A percentile compares a stretch with the other conserved stretches of the same genome.
Evolutionary conservation across 2,888 invertebrate species (phyloP).

Genomic region (Orchesella flavescens): DNA sequence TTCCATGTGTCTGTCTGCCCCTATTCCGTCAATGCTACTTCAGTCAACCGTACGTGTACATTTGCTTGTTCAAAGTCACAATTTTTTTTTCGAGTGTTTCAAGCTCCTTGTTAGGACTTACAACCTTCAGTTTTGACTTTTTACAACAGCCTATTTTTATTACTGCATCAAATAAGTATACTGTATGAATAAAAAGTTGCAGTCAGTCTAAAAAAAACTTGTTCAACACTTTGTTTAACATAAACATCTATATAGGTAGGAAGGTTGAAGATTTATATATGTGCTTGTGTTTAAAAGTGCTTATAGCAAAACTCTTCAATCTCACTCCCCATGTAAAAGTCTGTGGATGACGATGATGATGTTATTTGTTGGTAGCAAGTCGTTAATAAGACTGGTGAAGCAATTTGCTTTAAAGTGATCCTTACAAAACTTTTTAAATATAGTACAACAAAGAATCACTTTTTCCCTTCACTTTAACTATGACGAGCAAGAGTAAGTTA

Average conservation of each 20-base stretch:
- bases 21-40: no score
- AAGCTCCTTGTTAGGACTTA: not conserved
- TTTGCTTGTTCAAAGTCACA: no score
- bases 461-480: constrained; percentile 17
- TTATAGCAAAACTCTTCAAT: no score
- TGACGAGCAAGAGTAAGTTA: not conserved
- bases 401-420: constrained; percentile 38
- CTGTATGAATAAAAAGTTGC: no score
- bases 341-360: constrained; percentile 14
- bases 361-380: constrained; percentile 15
- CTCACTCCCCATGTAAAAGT: no score
- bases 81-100: not conserved
- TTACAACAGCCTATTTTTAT: not conserved
- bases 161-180: not conserved
- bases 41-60: no score
- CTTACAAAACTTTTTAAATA: constrained; percentile 27
- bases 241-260: not conserved
- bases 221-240: constrained; percentile 24
- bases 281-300: no score
- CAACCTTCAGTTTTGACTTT: no score
- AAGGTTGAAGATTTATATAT: no score
- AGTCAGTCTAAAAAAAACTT: constrained; percentile 1
- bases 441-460: constrained; percentile 5
- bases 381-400: constrained; percentile 31
- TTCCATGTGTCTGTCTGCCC: not conserved